Evolutionary conservation across 2,888 invertebrate genomes (phyloP), one percentile per base, ranked within the genome.

Genomic region (Nebria brevicollis): DNA sequence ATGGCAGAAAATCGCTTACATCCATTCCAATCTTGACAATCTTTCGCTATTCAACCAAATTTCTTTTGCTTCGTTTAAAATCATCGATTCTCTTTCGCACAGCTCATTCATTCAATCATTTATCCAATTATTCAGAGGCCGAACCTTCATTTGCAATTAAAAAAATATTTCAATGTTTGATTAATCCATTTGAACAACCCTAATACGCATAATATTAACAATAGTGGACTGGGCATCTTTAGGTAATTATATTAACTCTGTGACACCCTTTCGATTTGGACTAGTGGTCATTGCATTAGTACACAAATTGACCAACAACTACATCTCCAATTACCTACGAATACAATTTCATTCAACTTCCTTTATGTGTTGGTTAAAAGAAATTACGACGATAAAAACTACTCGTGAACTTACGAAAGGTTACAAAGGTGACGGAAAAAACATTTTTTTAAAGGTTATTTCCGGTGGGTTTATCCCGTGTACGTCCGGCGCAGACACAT

Each of bases 391-490:
- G 26, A 11, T 11, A 26, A 70, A 26, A 70, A 26, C 34, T 26
- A 70, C 11, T 34, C 34, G 11, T 42, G 13, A 13, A 41, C 15
- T 66, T 74, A 66, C 66, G 74, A 79, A 79, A 79, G 76, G 80
- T 81, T 81, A 81, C 80, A 81, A 81, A 75, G 76, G 80, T 81
- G 80, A 76, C 75, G 80, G 80, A 80, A 75, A 34, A 72, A 73
- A 54, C 68, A 43, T 81, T 81, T 81, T 81, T 81, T 81, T 34
- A 34, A 81, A 76, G 80, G 76, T 81, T 68, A 76, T 75, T 75
- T 81, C 80, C 80, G 80, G 80, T 75, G 74, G 72, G 54, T 25
- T 70, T 70, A 70, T 34, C 73, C 73, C 41, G 73, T 41, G 42
- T 3, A 42, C 34, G 34, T 72, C 26, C 42, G 26, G 72, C 26